phyloP scores from a whole-genome alignment of 2,113 vertebrate species.

The Phrynosoma blainvillii region DNA sequence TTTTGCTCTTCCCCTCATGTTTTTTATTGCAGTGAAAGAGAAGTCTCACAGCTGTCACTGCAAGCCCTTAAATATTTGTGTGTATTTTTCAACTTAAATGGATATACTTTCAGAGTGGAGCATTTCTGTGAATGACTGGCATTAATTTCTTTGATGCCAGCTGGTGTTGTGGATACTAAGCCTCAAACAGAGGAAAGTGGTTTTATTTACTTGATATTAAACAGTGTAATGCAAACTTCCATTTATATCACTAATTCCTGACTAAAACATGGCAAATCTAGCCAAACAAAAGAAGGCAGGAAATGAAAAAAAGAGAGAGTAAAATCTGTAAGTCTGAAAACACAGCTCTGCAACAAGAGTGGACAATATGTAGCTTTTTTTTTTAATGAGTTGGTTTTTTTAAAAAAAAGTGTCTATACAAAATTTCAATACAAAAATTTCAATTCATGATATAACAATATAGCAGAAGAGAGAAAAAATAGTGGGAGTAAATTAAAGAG shows the following conservation, averaged over 20 bases:
- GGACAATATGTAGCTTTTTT: neutral
- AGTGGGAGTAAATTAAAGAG: no score
- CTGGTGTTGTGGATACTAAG: neutral
- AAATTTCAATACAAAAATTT: no score
- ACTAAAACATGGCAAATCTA: neutral
- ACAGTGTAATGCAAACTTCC: constrained; percentile 1
- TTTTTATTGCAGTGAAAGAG: constrained; percentile 17
- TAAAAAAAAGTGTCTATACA: no score
- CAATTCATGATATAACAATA: no score
- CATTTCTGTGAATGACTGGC: constrained; percentile 16
- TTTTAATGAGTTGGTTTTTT: no score
- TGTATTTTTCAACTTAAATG: neutral
- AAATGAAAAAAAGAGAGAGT: neutral
- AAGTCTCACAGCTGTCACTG: neutral
- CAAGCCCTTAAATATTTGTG: neutral
- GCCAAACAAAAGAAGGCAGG: neutral
- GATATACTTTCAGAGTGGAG: neutral
- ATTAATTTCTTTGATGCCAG: constrained; percentile 3
- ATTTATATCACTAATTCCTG: neutral
- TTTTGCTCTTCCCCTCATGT: neutral
- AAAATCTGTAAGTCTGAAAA: neutral
- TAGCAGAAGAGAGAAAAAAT: no score
- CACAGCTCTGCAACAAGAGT: neutral
- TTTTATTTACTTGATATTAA: constrained; percentile 15
- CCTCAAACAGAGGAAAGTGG: fast-evolving